These are phyloP conservation scores for Microcebus jonahi DNA, from an alignment of 2,113 vertebrate genomes.

Conservation along the genomic window DNA sequence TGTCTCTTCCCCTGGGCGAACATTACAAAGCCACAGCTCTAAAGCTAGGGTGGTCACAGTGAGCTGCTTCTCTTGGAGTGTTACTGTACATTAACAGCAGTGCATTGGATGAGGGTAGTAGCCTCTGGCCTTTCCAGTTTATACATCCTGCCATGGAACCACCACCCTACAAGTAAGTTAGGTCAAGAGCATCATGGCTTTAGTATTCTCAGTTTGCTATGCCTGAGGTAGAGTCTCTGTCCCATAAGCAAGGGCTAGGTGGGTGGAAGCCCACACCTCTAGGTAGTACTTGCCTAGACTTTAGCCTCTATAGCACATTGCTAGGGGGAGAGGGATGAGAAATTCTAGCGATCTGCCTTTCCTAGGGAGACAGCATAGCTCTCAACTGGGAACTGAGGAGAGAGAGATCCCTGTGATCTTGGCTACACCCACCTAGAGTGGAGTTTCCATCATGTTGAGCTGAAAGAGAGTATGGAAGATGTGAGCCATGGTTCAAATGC, in stretches of 20 bases:
- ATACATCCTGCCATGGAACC: neutral
- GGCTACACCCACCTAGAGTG: neutral
- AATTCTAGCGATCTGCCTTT: neutral
- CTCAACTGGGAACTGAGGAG: neutral
- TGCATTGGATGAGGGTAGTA: neutral
- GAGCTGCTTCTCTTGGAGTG: neutral
- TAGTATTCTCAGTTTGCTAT: neutral
- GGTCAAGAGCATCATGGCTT: neutral
- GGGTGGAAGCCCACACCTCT: no score
- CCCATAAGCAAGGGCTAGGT: neutral
- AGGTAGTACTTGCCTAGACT: neutral
- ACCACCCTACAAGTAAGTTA: neutral
- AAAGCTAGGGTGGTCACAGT: neutral
- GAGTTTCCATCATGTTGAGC: neutral
- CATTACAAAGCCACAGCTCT: neutral
- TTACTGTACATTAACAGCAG: neutral
- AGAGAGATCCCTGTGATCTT: neutral
- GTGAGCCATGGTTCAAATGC: neutral
- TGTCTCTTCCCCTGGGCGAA: neutral
- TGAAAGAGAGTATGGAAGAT: neutral
- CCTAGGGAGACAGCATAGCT: neutral
- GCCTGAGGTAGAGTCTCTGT: neutral
- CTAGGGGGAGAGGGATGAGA: neutral
- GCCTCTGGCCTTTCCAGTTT: neutral
- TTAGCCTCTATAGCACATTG: neutral